phyloP scores from a whole-genome alignment of 2,797 vertebrate genomes.

The Propithecus perrieri region DNA sequence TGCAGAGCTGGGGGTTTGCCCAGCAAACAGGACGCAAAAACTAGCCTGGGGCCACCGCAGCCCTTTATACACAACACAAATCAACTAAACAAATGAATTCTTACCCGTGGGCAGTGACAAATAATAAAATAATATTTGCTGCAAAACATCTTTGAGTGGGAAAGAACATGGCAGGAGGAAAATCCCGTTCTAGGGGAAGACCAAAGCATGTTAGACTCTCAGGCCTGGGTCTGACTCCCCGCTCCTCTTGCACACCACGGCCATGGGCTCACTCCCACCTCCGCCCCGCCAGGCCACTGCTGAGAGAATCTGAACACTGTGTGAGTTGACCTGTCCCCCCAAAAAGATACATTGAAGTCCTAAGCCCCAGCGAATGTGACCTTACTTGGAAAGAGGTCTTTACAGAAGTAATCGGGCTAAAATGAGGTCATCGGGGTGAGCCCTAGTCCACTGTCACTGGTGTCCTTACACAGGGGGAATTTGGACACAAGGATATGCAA shows the following conservation, averaged over 20 bases:
- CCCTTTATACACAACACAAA: background rate
- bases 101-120: background rate
- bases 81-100: background rate
- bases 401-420: background rate
- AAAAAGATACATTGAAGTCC: background rate
- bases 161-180: background rate
- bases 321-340: background rate
- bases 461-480: background rate
- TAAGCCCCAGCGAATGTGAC: background rate
- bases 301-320: background rate
- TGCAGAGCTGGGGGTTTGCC: background rate
- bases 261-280: background rate
- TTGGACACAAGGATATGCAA: background rate
- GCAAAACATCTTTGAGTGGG: background rate
- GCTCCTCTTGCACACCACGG: background rate
- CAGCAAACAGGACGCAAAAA: background rate
- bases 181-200: background rate
- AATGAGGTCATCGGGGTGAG: background rate
- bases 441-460: background rate
- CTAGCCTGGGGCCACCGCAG: background rate
- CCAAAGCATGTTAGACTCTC: background rate
- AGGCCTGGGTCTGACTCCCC: background rate
- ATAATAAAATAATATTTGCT: slow-evolving; percentile 14
- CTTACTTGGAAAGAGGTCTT: background rate
- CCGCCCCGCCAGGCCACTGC: background rate